Base-by-base conservation (phyloP, 1,140 invertebrate genomes). In the Littorina saxatilis region DNA sequence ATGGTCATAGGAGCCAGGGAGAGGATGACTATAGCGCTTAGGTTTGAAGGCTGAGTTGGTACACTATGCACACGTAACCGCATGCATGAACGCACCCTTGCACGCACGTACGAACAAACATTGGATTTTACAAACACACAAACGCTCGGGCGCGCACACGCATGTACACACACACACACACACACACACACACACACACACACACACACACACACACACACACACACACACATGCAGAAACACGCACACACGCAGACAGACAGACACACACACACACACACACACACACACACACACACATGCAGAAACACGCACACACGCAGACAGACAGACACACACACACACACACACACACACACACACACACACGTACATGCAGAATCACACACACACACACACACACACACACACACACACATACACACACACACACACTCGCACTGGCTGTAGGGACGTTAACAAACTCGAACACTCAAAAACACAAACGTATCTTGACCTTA, bases 311-410 rank as follows among this genome's bases (percentile, higher is more conserved):
- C n/a, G n/a, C n/a, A n/a, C n/a, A n/a, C n/a, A n/a, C n/a, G n/a
- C n/a, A n/a, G n/a, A n/a, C n/a, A n/a, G n/a, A 68, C 63, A 68
- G 27, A 68, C 63, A 68, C 63, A 35, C 63, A 68, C 63, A 68
- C 63, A 68, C 63, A 68, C 63, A 68, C 63, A 68, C 63, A 68
- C 63, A 68, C 63, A 68, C 63, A 68, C 63, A 37, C 29, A 68
- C 63, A 68, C 63, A 68, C 63, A 68, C 63, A 68, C 63, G 35
- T 23, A 68, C 63, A 68, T 32, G n/a, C n/a, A n/a, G n/a, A n/a
- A n/a, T n/a, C n/a, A n/a, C n/a, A n/a, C n/a, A n/a, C n/a, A n/a
- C n/a, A 68, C 29, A 35, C 63, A 68, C 63, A 68, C 15, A 68
- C 29, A 68, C 13, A 35, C 13, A 35, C 13, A 68, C 15, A 35